These are phyloP conservation scores for Acipenser oxyrinchus DNA, from an alignment of 2,797 vertebrate species.

Conservation along the genomic window DNA sequence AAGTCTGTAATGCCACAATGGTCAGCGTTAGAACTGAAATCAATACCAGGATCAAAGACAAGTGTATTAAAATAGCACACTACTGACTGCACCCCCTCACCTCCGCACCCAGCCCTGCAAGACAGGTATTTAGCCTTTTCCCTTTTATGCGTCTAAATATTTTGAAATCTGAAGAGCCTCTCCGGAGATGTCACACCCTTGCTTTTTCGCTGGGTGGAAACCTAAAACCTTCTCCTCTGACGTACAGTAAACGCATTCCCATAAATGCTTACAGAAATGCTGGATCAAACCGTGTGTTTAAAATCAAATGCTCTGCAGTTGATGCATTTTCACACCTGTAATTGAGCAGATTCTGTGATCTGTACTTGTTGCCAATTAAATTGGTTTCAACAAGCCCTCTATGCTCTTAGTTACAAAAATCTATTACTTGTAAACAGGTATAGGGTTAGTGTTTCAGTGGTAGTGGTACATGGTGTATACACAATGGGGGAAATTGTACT, in stretches of 20 bases:
- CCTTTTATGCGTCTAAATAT: neutral
- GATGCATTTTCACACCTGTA: neutral
- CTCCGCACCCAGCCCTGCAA: constrained; percentile 31
- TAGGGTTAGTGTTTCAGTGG: too few relatives aligned
- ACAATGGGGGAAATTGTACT: too few relatives aligned
- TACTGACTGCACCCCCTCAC: constrained; percentile 47
- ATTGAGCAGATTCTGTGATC: neutral
- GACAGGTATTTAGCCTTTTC: constrained; percentile 33
- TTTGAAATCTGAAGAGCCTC: neutral
- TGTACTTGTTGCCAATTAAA: too few relatives aligned
- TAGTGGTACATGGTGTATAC: too few relatives aligned
- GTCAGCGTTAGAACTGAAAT: constrained; percentile 52
- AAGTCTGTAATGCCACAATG: constrained; percentile 24
- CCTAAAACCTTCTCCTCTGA: neutral
- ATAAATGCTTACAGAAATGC: neutral
- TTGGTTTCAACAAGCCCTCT: too few relatives aligned
- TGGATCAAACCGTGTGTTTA: neutral
- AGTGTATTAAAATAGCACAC: constrained; percentile 36
- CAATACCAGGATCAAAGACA: constrained; percentile 38
- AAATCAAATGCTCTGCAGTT: neutral
- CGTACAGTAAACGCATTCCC: neutral
- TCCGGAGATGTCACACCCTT: neutral
- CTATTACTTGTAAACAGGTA: too few relatives aligned
- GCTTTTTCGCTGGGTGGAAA: neutral
- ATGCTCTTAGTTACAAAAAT: too few relatives aligned